Evolutionary conservation across 2,113 vertebrate species (phyloP).

Genomic region (Chaetodon trifascialis): DNA sequence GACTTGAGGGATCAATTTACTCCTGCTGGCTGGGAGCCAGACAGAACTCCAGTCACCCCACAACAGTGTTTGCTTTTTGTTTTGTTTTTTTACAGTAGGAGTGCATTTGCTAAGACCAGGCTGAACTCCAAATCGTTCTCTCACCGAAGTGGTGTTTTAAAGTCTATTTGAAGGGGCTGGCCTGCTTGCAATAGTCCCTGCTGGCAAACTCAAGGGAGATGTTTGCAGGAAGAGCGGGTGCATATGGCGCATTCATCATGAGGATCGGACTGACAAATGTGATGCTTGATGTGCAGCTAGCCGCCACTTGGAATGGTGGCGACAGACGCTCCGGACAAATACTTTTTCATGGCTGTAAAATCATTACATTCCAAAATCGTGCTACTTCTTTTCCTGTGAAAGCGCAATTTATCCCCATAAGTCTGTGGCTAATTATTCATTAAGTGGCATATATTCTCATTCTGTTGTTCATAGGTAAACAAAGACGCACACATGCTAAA

Average conservation of each 20-base stretch:
- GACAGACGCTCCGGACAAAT: not conserved
- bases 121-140: slow-evolving; percentile 42
- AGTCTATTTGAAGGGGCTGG: slow-evolving; percentile 26
- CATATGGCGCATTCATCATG: slow-evolving; percentile 16
- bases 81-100: slow-evolving; percentile 33
- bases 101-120: slow-evolving; percentile 24
- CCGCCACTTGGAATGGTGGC: not conserved
- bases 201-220: slow-evolving; percentile 29
- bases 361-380: not conserved
- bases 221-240: not conserved
- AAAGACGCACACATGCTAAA: not conserved
- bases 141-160: slow-evolving; percentile 21
- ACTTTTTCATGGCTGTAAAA: slow-evolving; percentile 4
- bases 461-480: not conserved
- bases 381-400: not conserved
- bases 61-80: not conserved
- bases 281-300: slow-evolving; percentile 8
- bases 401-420: not conserved
- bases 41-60: slow-evolving; percentile 24
- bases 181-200: slow-evolving; percentile 31
- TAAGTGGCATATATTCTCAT: not conserved
- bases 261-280: slow-evolving; percentile 29
- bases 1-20: slow-evolving; percentile 54
- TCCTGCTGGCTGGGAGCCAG: slow-evolving; percentile 46
- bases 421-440: not conserved